phyloP scores from a whole-genome alignment of 2,113 vertebrate species.

The Gavia stellata region DNA sequence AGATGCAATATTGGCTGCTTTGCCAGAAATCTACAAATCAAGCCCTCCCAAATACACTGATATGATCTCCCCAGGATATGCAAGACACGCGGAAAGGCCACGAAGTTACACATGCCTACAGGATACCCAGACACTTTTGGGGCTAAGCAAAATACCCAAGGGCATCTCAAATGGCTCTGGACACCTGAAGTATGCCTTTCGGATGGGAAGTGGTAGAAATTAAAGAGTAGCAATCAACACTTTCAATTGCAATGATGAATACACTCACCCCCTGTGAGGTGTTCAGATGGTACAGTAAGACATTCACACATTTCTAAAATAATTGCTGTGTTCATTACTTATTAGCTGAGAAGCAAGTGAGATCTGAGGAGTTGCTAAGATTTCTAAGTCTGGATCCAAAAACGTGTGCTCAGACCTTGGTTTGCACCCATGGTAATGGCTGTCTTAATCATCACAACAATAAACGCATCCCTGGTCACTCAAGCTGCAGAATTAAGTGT shows the following conservation, averaged over 20 bases:
- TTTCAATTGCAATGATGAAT: neutral
- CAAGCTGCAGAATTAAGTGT: neutral
- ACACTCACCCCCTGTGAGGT: neutral
- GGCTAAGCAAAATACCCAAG: neutral
- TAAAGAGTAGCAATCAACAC: neutral
- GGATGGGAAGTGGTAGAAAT: neutral
- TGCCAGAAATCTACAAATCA: neutral
- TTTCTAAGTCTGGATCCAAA: neutral
- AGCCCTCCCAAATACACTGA: neutral
- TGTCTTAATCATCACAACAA: neutral
- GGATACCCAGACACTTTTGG: neutral
- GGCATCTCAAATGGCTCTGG: neutral
- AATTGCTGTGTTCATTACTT: neutral
- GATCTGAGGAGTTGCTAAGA: neutral
- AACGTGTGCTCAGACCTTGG: rapidly evolving
- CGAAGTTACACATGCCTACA: neutral
- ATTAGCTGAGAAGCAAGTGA: neutral
- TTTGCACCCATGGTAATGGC: neutral
- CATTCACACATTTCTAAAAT: neutral
- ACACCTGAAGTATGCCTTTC: neutral
- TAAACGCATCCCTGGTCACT: neutral
- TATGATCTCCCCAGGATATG: neutral
- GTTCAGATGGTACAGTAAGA: neutral
- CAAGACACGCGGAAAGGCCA: neutral
- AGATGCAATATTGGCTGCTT: neutral